Evolutionary conservation across 2,888 invertebrate species (phyloP).

Genomic region (Netelia melanura): DNA sequence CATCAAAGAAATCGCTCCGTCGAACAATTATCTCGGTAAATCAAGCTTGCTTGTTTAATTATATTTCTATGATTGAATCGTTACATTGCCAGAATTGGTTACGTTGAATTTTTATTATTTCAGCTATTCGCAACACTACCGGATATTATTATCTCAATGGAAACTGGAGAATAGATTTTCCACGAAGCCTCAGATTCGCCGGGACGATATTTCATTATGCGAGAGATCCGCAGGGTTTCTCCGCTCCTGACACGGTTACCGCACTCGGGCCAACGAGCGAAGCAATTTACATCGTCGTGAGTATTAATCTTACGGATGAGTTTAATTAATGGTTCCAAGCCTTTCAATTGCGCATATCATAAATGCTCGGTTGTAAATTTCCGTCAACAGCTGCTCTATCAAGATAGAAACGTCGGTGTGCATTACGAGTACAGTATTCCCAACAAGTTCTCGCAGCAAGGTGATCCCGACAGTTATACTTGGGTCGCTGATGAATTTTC

Average conservation of each 20-base stretch:
- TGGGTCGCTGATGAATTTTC: constrained; percentile 94
- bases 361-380: constrained; percentile 46
- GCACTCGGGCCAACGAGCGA: constrained; percentile 96
- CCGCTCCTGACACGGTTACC: constrained; percentile 93
- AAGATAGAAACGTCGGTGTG: constrained; percentile 94
- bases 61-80: background rate
- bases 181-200: constrained; percentile 91
- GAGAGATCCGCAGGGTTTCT: constrained; percentile 91
- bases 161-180: constrained; percentile 97
- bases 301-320: constrained; percentile 75
- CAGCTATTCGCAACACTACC: constrained; percentile 93
- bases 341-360: constrained; percentile 4
- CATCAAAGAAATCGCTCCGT: constrained; percentile 91
- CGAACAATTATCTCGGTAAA: constrained; percentile 96
- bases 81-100: background rate
- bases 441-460: constrained; percentile 88
- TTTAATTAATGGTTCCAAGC: constrained; percentile 11
- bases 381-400: constrained; percentile 89
- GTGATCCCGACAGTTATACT: constrained; percentile 91
- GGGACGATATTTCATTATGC: constrained; percentile 96
- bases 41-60: constrained; percentile 45
- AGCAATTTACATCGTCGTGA: constrained; percentile 93
- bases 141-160: constrained; percentile 97
- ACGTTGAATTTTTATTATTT: background rate
- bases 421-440: constrained; percentile 96